These are phyloP conservation scores for Butastur rufipennis DNA, from an alignment of 2,113 vertebrate genomes.

Conservation along the genomic window DNA sequence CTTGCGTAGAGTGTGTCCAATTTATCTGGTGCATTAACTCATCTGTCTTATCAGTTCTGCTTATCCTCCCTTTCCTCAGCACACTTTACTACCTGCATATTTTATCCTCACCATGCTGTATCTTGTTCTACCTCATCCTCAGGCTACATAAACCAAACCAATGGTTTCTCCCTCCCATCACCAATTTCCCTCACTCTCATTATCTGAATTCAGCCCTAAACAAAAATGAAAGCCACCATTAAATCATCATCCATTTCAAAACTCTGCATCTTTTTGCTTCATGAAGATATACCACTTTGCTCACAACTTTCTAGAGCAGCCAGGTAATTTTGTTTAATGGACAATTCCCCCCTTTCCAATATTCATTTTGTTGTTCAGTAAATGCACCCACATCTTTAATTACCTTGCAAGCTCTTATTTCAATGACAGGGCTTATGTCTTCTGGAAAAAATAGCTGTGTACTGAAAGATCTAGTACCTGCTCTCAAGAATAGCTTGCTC, in stretches of 20 bases:
- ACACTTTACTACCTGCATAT: neutral
- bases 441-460: neutral
- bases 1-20: neutral
- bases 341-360: neutral
- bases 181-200: neutral
- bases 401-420: neutral
- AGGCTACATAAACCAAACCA: neutral
- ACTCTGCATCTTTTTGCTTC: neutral
- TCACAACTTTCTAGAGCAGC: neutral
- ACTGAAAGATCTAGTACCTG: conserved; percentile 78
- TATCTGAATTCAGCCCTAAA: neutral
- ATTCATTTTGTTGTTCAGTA: neutral
- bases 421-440: neutral
- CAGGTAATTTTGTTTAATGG: neutral
- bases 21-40: neutral
- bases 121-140: neutral
- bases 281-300: neutral
- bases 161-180: neutral
- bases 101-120: neutral
- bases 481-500: conserved; percentile 94
- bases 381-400: neutral
- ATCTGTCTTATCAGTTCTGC: neutral
- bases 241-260: neutral
- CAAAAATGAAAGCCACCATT: neutral
- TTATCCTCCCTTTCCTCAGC: neutral